Base-by-base conservation (phyloP, 2,113 vertebrate species). In the Onychorhynchus coronatus region DNA sequence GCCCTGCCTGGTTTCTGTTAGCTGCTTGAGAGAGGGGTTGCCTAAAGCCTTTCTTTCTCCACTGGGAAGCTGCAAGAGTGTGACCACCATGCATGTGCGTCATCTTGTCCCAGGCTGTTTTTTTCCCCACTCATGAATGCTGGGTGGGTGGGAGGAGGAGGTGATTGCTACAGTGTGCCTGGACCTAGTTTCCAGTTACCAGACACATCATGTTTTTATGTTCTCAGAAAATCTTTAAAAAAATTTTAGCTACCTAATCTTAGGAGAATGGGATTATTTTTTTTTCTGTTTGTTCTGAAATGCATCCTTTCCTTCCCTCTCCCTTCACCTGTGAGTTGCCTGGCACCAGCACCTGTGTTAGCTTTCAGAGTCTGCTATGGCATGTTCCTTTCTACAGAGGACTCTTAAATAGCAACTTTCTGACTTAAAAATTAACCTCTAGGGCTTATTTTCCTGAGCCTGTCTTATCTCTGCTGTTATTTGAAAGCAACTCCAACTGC, bases 291-390 rank as follows among this genome's bases (percentile, higher is more conserved):
- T 59, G 17, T 61, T 59, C n/a, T 71, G 47, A 81, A 55, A 12
- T 33, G 15, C 14, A 13, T 62, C 15, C 6, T 86, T 83, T n/a
- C 33, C 44, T 76, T 37, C 12, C 1, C 17, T 55, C 28, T 49
- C 17, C 13, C 28, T 67, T 49, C 6, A 3, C n/a, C 23, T 55
- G 21, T 49, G 41, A 19, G 22, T 62, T 0, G 0, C 37, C 42
- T 0, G 0, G 28, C 8, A 7, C 25, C 47, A 37, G 19, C 58
- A 59, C 11, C 39, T 53, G 21, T 0, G 5, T 66, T 56, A 15
- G 22, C 41, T 73, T 61, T 47, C 8, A 5, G 33, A 53, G n/a
- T 41, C 24, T 9, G 31, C 35, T 55, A 23, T 0, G 0, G 27
- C 79, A 83, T 10, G 22, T 52, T 58, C 28, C 11, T 84, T 8